A percentile compares a stretch with the other conserved stretches of the same genome.
These are phyloP conservation scores for Pristionchus fissidentatus DNA, from an alignment of 2,888 invertebrate genomes.

Conservation along the genomic window DNA sequence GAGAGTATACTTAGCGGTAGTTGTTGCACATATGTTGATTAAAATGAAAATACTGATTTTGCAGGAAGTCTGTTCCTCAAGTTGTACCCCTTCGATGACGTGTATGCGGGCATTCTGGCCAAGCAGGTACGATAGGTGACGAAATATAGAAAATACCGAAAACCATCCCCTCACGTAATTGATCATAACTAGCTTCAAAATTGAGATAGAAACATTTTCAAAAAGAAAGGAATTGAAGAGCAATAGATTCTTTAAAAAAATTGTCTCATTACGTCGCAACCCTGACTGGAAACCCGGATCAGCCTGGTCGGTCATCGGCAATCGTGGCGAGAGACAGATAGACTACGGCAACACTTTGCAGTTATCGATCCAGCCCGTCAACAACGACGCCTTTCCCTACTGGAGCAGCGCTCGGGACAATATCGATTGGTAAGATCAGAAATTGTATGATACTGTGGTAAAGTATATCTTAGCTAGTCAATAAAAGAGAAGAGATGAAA, in stretches of 20 bases:
- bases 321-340: not conserved
- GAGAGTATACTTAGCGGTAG: no score
- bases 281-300: no score
- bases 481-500: not conserved
- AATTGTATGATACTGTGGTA: not conserved
- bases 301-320: no score
- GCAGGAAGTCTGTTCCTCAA: slow-evolving; percentile 49
- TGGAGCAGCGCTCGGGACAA: slow-evolving; percentile 50
- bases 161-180: no score
- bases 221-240: no score
- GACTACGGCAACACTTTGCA: slow-evolving; percentile 5
- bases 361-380: slow-evolving; percentile 29
- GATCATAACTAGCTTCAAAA: no score
- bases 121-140: slow-evolving; percentile 29
- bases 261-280: not conserved
- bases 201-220: no score
- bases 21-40: not conserved
- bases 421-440: slow-evolving; percentile 34
- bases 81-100: slow-evolving; percentile 69
- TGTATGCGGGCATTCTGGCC: slow-evolving; percentile 67
- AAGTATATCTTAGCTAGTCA: not conserved
- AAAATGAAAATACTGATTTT: not conserved
- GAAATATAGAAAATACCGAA: no score
- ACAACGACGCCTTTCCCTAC: slow-evolving; percentile 59
- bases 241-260: no score